Conservation (phyloP, 2,888 invertebrate species). For the Tachina lurida region DNA sequence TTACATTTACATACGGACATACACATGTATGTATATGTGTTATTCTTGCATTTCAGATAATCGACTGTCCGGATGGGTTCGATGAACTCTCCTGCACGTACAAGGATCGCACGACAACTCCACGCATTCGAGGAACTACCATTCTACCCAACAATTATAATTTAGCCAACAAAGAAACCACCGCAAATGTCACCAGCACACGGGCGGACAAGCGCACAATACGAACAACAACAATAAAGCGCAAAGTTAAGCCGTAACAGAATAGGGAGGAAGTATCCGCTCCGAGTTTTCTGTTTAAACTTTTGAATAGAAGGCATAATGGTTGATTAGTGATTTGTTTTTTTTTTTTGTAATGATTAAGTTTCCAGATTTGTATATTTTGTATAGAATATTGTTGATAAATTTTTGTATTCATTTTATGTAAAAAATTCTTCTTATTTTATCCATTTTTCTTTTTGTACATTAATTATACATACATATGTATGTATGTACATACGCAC, state of each 20-base stretch:
- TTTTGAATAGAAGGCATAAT: not conserved
- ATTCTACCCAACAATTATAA: conserved; percentile 60
- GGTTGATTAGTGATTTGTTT: conserved; percentile 17
- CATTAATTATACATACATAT: conserved; percentile 6
- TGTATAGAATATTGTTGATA: conserved; percentile 33
- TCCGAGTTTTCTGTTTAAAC: not conserved
- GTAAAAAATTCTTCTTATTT: conserved; percentile 24
- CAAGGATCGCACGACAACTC: conserved; percentile 80
- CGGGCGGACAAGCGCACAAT: conserved; percentile 73
- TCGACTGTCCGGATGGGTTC: conserved; percentile 86
- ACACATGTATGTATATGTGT: too few species aligned
- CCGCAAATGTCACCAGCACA: conserved; percentile 59
- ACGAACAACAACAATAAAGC: conserved; percentile 76
- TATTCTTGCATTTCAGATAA: conserved; percentile 73
- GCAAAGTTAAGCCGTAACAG: conserved; percentile 77
- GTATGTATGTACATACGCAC: not conserved
- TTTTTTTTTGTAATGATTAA: conserved; percentile 11
- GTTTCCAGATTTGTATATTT: conserved; percentile 35
- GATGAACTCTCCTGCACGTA: conserved; percentile 87
- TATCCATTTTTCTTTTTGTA: conserved; percentile 22
- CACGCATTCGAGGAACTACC: conserved; percentile 67
- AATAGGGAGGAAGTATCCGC: not conserved
- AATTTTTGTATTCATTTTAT: conserved; percentile 43
- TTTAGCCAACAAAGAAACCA: conserved; percentile 57
- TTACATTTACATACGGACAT: too few species aligned